phyloP scores from a whole-genome alignment of 1,140 invertebrate species.

The Drosophila mauritiana region DNA sequence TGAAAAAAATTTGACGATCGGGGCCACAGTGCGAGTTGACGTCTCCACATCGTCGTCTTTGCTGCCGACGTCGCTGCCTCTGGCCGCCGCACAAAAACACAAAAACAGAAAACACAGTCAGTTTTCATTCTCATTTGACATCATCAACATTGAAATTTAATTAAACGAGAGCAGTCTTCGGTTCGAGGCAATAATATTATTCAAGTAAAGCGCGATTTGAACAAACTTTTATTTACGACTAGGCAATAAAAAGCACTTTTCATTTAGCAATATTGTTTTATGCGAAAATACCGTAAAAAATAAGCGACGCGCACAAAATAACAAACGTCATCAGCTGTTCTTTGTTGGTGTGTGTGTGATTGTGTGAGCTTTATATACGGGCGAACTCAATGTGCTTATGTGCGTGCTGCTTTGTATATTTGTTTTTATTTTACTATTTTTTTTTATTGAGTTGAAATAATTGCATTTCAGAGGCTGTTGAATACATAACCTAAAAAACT shows the following conservation, averaged over 20 bases:
- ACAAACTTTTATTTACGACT: slow-evolving; percentile 59
- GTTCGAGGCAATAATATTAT: slow-evolving; percentile 38
- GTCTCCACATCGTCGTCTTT: slow-evolving; percentile 45
- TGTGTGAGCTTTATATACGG: slow-evolving; percentile 17
- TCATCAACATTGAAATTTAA: slow-evolving; percentile 83
- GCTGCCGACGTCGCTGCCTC: slow-evolving; percentile 51
- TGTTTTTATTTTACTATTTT: slow-evolving; percentile 4
- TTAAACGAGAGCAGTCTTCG: slow-evolving; percentile 72
- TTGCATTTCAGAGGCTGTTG: slow-evolving; percentile 32
- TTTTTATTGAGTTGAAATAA: slow-evolving; percentile 19
- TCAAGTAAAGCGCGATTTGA: slow-evolving; percentile 57
- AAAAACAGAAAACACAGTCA: slow-evolving; percentile 77
- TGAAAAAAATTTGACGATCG: not conserved
- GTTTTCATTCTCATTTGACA: slow-evolving; percentile 83
- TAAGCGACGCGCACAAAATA: slow-evolving; percentile 71
- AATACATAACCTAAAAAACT: slow-evolving; percentile 67
- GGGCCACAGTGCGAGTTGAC: slow-evolving; percentile 40
- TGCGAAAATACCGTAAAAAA: slow-evolving; percentile 35
- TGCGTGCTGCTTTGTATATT: slow-evolving; percentile 26
- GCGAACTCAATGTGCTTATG: slow-evolving; percentile 7
- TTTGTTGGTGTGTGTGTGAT: slow-evolving; percentile 35
- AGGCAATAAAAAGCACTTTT: slow-evolving; percentile 39
- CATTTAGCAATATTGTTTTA: slow-evolving; percentile 55
- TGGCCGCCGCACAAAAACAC: slow-evolving; percentile 59
- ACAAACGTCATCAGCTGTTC: slow-evolving; percentile 82